Evolutionary conservation across 2,888 invertebrate species (phyloP).

Genomic region (Anoncus sp.): DNA sequence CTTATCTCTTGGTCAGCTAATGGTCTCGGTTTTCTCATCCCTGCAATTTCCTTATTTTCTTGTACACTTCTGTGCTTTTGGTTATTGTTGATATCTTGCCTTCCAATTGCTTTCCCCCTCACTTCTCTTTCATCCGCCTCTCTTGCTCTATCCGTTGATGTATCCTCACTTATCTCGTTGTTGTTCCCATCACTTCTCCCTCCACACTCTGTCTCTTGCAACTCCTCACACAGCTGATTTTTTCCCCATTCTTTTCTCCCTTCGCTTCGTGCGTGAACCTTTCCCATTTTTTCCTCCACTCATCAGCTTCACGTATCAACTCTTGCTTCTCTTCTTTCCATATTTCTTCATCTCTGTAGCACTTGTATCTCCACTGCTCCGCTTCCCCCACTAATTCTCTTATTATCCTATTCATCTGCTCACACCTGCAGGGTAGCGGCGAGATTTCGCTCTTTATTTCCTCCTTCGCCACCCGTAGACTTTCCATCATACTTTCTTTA

Average conservation of each 20-base stretch:
- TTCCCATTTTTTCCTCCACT: constrained; percentile 7
- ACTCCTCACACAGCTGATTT: not conserved
- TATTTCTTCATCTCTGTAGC: constrained; percentile 1
- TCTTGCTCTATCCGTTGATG: not conserved
- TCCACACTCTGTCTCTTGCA: not conserved
- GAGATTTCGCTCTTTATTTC: constrained; percentile 9
- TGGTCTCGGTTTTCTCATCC: too few relatives aligned
- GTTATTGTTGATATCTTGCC: not conserved
- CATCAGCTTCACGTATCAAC: not conserved
- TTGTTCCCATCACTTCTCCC: not conserved
- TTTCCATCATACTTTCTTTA: not conserved
- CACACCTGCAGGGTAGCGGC: constrained; percentile 34
- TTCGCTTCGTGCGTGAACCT: not conserved
- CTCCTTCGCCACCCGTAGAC: not conserved
- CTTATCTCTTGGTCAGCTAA: too few relatives aligned
- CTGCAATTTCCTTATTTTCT: too few relatives aligned
- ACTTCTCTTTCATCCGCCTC: not conserved
- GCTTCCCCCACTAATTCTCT: constrained; percentile 14
- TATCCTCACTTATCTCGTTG: not conserved
- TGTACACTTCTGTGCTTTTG: too few relatives aligned
- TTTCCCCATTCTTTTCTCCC: not conserved
- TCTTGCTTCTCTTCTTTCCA: constrained; percentile 21
- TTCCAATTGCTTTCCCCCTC: not conserved
- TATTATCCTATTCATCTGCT: constrained; percentile 29
- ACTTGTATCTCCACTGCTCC: constrained; percentile 11